These are phyloP conservation scores for Rhyacophila brunnea DNA, from an alignment of 1,140 invertebrate species.

Conservation along the genomic window DNA sequence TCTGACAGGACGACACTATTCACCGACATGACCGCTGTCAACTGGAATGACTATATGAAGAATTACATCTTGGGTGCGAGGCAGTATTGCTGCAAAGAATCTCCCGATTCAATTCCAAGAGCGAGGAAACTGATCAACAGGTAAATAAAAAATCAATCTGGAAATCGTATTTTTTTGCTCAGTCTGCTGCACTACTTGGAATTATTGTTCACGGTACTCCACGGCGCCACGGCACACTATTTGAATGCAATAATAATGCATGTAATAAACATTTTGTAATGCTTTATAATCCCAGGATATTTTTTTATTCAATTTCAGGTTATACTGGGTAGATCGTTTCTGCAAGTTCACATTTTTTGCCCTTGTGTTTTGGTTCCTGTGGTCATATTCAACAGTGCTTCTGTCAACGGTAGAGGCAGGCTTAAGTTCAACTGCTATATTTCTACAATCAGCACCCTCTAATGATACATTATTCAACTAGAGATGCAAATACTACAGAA, in stretches of 20 bases:
- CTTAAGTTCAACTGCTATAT: not conserved
- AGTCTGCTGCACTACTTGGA: not conserved
- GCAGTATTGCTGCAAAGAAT: conserved; percentile 74
- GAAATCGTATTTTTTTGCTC: not conserved
- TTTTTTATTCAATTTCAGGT: conserved; percentile 21
- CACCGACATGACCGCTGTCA: conserved; percentile 56
- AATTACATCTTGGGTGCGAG: conserved; percentile 72
- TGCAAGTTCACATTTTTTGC: conserved; percentile 8
- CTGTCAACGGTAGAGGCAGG: not conserved
- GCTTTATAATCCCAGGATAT: not conserved
- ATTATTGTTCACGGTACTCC: not conserved
- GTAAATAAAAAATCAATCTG: conserved; percentile 34
- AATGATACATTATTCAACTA: no score
- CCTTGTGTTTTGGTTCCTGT: conserved; percentile 21
- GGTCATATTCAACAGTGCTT: conserved; percentile 19
- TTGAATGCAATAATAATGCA: not conserved
- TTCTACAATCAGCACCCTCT: no score
- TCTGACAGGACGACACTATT: conserved; percentile 61
- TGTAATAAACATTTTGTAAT: not conserved
- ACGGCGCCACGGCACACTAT: not conserved
- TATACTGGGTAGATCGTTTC: conserved; percentile 24
- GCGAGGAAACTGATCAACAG: conserved; percentile 60
- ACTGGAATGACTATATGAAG: conserved; percentile 69
- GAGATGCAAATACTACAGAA: no score
- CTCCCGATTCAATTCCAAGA: conserved; percentile 70